Conservation (phyloP, 2,888 invertebrate species). For the Drosophila tanythrix region DNA sequence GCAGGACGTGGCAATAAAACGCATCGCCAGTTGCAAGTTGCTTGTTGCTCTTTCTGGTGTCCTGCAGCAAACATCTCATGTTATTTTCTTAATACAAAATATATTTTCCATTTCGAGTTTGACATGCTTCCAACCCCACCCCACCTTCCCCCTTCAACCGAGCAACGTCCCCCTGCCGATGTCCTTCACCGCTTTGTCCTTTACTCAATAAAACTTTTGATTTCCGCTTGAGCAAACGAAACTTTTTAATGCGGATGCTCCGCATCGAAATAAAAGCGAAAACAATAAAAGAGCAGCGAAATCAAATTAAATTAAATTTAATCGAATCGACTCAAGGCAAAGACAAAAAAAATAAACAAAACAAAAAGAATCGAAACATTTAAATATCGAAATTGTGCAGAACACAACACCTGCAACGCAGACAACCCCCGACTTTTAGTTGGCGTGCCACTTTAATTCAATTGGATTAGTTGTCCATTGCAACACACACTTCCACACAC, state of each 20-base stretch:
- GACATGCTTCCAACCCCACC: conserved; percentile 7
- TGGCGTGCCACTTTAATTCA: conserved; percentile 63
- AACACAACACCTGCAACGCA: conserved; percentile 47
- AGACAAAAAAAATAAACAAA: conserved; percentile 13
- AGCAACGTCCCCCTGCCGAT: background rate
- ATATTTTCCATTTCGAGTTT: conserved; percentile 59
- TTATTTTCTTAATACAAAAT: conserved; percentile 58
- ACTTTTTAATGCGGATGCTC: conserved; percentile 75
- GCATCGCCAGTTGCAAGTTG: conserved; percentile 62
- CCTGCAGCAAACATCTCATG: conserved; percentile 33
- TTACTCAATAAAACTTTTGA: conserved; percentile 77
- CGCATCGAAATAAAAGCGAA: conserved; percentile 36
- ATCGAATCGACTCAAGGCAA: conserved; percentile 58
- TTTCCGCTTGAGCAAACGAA: conserved; percentile 75
- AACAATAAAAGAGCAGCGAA: conserved; percentile 32
- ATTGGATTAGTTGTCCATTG: conserved; percentile 70
- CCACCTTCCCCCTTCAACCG: background rate
- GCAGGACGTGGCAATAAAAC: conserved; percentile 72
- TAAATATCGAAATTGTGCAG: conserved; percentile 64
- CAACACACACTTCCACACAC: conserved; percentile 34
- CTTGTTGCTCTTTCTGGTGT: background rate
- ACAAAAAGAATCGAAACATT: conserved; percentile 40
- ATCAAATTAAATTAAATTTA: conserved; percentile 64
- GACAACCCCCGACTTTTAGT: background rate
- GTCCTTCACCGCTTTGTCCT: conserved; percentile 31